These are phyloP conservation scores for Thamnophis sirtalis DNA, from an alignment of 2,113 vertebrate genomes.

Conservation along the genomic window DNA sequence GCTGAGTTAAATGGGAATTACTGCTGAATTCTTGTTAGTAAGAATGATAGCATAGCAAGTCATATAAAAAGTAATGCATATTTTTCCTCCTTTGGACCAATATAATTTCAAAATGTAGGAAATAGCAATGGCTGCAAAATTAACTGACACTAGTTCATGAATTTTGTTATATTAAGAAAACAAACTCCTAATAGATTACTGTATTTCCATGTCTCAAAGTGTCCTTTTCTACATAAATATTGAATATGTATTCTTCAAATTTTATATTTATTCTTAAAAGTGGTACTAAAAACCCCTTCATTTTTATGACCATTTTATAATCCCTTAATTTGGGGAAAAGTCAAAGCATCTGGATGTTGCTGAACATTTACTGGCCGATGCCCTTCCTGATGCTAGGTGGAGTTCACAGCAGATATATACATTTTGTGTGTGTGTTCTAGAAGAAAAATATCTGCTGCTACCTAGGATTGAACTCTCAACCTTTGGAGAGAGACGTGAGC, in stretches of 20 bases:
- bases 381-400: background rate
- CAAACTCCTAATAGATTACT: background rate
- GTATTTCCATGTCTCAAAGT: background rate
- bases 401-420: background rate
- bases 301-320: background rate
- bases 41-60: background rate
- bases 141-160: background rate
- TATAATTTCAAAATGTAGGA: background rate
- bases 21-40: background rate
- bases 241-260: background rate
- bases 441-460: background rate
- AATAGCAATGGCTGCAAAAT: background rate
- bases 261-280: background rate
- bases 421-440: background rate
- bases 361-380: background rate
- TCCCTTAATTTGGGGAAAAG: background rate
- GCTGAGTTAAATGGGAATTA: background rate
- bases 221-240: background rate
- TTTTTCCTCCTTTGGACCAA: background rate
- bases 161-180: background rate
- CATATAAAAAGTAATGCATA: background rate
- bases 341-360: background rate
- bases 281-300: background rate
- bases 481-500: background rate
- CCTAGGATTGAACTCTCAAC: background rate